Evolutionary conservation across 2,113 vertebrate genomes (phyloP).

Genomic region (Aegypius monachus): DNA sequence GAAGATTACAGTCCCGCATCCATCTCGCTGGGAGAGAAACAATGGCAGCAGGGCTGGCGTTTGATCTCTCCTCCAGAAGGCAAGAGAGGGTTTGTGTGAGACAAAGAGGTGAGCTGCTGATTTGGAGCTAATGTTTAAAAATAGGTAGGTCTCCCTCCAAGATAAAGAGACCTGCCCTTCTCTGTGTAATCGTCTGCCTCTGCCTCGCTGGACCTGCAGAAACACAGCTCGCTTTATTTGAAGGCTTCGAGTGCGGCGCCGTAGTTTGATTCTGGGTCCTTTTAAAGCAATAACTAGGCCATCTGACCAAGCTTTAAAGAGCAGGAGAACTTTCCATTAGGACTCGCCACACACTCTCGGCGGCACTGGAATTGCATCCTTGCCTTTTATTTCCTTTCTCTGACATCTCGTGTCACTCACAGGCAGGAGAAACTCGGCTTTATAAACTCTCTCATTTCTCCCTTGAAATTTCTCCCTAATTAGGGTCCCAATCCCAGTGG

Average conservation of each 20-base stretch:
- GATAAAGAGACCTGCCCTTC: constrained; percentile 69
- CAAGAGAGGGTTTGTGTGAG: constrained; percentile 45
- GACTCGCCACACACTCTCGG: constrained; percentile 43
- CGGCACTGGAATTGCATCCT: constrained; percentile 55
- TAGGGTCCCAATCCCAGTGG: constrained; percentile 12
- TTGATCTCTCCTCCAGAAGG: constrained; percentile 71
- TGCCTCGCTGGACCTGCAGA: constrained; percentile 51
- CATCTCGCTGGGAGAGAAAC: constrained; percentile 73
- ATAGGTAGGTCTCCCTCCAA: constrained; percentile 76
- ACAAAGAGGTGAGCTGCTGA: constrained; percentile 59
- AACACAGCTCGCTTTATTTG: constrained; percentile 65
- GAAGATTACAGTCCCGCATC: constrained; percentile 70
- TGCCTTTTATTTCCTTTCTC: constrained; percentile 66
- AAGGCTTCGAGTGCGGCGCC: constrained; percentile 60
- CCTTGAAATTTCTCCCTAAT: constrained; percentile 60
- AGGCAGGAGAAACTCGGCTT: constrained; percentile 25
- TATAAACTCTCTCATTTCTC: constrained; percentile 42
- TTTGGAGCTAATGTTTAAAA: constrained; percentile 67
- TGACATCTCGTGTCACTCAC: constrained; percentile 58
- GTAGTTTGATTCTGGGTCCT: constrained; percentile 64
- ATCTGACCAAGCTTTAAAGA: constrained; percentile 70
- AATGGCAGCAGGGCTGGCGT: constrained; percentile 49
- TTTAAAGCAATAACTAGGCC: constrained; percentile 71
- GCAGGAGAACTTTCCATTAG: constrained; percentile 68
- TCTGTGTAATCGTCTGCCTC: constrained; percentile 58